phyloP scores from a whole-genome alignment of 2,888 invertebrate genomes.

The Cephus nigrinus region DNA sequence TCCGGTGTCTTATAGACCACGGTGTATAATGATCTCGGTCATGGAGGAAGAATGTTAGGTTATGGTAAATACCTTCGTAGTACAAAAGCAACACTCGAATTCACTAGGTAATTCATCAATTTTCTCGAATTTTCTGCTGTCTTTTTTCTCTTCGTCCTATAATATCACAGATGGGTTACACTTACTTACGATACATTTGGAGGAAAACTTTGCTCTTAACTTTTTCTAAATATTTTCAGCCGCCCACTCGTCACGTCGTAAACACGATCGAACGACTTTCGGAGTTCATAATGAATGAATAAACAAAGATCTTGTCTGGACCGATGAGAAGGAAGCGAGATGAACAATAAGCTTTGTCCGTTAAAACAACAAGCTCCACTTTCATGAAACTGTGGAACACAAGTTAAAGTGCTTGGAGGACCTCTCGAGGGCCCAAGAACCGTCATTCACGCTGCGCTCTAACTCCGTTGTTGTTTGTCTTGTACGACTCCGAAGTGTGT shows the following conservation, averaged over 20 bases:
- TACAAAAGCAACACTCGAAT: constrained; percentile 98
- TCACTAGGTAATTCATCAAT: constrained; percentile 93
- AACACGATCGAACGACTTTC: background rate
- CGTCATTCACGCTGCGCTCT: background rate
- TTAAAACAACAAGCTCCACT: background rate
- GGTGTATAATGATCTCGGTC: background rate
- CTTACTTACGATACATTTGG: constrained; percentile 28
- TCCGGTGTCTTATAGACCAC: background rate
- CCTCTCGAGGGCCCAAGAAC: background rate
- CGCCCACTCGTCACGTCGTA: background rate
- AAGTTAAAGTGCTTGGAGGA: background rate
- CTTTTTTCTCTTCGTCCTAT: constrained; percentile 75
- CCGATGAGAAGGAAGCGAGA: background rate
- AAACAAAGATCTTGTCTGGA: background rate
- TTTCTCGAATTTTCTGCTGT: constrained; percentile 74
- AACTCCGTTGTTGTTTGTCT: background rate
- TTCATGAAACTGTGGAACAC: background rate
- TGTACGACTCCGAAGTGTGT: background rate
- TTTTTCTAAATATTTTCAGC: background rate
- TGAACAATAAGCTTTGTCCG: background rate
- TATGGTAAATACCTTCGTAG: constrained; percentile 83
- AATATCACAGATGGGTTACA: constrained; percentile 57
- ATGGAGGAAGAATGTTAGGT: constrained; percentile 39
- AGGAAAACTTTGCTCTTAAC: background rate
- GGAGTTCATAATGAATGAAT: background rate